Percentiles rank a stretch among this genome's conserved stretches.
These are phyloP conservation scores for Epirrita christyi DNA, from an alignment of 2,888 invertebrate genomes.

Conservation along the genomic window DNA sequence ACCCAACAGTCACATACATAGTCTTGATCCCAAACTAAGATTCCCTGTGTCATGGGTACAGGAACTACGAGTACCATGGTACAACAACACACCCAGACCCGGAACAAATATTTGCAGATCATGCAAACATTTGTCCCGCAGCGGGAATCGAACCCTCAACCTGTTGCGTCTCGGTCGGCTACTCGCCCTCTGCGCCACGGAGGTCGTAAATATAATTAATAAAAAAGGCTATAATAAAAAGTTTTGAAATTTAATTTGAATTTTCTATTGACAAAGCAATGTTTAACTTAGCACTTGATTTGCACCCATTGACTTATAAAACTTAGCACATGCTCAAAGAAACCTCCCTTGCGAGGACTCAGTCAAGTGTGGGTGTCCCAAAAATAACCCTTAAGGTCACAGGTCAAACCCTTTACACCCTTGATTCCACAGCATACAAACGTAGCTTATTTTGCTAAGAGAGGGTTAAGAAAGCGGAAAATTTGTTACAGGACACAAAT, in stretches of 20 bases:
- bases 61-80: too few relatives aligned
- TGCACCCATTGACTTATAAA: slow-evolving; percentile 27
- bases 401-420: slow-evolving; percentile 37
- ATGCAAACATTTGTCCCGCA: too few relatives aligned
- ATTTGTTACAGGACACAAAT: slow-evolving; percentile 10
- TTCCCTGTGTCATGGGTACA: too few relatives aligned
- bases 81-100: too few relatives aligned
- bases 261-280: slow-evolving; percentile 4
- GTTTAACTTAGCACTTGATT: slow-evolving; percentile 20
- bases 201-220: too few relatives aligned
- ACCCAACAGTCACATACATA: too few relatives aligned
- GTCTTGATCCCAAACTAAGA: too few relatives aligned
- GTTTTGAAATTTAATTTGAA: neutral
- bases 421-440: slow-evolving; percentile 36
- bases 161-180: too few relatives aligned
- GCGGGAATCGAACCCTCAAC: too few relatives aligned
- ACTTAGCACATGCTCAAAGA: slow-evolving; percentile 27
- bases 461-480: slow-evolving; percentile 21
- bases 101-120: too few relatives aligned
- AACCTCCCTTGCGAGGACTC: slow-evolving; percentile 23
- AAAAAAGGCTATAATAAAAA: too few relatives aligned
- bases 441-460: slow-evolving; percentile 20
- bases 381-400: slow-evolving; percentile 37
- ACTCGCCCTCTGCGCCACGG: too few relatives aligned
- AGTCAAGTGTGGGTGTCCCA: slow-evolving; percentile 33